A percentile compares a stretch with the other conserved stretches of the same genome.
These are phyloP conservation scores for Coregonus ussuriensis DNA, from an alignment of 2,797 vertebrate species.

Conservation along the genomic window DNA sequence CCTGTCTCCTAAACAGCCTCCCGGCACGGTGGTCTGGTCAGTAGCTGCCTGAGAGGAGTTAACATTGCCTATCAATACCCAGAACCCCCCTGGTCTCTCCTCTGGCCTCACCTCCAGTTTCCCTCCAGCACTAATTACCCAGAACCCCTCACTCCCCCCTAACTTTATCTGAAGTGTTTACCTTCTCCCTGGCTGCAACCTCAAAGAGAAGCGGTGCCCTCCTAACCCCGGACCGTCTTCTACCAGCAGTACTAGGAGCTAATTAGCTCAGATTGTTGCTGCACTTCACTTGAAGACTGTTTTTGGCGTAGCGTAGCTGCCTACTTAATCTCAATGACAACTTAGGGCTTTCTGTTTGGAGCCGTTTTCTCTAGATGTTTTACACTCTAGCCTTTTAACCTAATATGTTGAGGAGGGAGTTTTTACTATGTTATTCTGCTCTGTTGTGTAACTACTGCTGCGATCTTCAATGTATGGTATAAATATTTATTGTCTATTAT, in stretches of 20 bases:
- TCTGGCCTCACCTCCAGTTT: not conserved
- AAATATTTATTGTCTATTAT: not conserved
- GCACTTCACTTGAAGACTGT: not conserved
- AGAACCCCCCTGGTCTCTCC: not conserved
- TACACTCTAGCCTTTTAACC: not conserved
- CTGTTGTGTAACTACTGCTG: not conserved
- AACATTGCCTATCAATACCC: conserved; percentile 16
- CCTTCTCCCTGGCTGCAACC: not conserved
- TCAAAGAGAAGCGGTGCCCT: not conserved
- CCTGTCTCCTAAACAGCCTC: not conserved
- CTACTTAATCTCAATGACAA: not conserved
- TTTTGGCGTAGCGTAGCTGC: not conserved
- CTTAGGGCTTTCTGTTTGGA: not conserved
- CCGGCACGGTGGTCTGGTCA: not conserved
- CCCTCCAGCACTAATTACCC: conserved; percentile 1
- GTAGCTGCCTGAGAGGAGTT: conserved; percentile 4
- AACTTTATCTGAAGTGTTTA: conserved; percentile 10
- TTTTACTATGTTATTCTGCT: not conserved
- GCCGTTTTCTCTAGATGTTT: not conserved
- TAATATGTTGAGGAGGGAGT: not conserved
- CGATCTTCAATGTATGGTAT: not conserved
- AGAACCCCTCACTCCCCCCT: not conserved
- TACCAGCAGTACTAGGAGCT: not conserved
- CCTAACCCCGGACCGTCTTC: not conserved
- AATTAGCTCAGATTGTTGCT: not conserved